Base-by-base conservation (phyloP, 2,797 vertebrate species). In the Melanotaenia nigrans region DNA sequence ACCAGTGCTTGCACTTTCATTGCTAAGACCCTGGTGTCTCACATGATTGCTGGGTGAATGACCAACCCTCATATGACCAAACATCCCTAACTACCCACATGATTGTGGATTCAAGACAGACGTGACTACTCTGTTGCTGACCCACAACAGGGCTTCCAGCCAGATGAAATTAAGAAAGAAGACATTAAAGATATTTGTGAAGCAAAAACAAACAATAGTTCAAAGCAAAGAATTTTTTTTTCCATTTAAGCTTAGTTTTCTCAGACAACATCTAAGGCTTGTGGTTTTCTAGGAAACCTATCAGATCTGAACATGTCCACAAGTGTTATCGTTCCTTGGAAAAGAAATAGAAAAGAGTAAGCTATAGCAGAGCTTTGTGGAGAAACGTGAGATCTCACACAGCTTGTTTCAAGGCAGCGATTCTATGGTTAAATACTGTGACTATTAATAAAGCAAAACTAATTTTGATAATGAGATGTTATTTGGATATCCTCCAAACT, bases 281-380 rank as follows among this genome's bases (percentile, higher is more conserved):
- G 7, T 25, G 35, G 58, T 49, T 68, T 64, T 55, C n/a, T 25
- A 28, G 22, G 71, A 73, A 35, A 3, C 30, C 10, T 38, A 18
- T 51, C n/a, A 49, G 24, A 40, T 45, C 60, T 36, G 40, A 47
- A 32, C 20, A 40, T 36, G 54, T 47, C 69, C 32, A 51, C 20
- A 38, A 22, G 24, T 71, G 22, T 57, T 20, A 24, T 1, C 58
- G 8, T 51, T 62, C 10, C 16, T 18, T 42, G 14, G 38, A 40
- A 40, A 40, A 40, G 38, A 28, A 45, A 30, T 33, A 33, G 13
- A 61, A 51, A 28, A 61, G 1, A 16, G 36, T 53, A 2, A 5
- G 5, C 36, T 38, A 10, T 5, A 32, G 36, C 9, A 58, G 13
- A 66, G 8, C 20, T 62, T 70, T 28, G 14, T 36, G 24, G 45